Conservation (phyloP, 2,113 vertebrate species). For the Menidia beryllina region DNA sequence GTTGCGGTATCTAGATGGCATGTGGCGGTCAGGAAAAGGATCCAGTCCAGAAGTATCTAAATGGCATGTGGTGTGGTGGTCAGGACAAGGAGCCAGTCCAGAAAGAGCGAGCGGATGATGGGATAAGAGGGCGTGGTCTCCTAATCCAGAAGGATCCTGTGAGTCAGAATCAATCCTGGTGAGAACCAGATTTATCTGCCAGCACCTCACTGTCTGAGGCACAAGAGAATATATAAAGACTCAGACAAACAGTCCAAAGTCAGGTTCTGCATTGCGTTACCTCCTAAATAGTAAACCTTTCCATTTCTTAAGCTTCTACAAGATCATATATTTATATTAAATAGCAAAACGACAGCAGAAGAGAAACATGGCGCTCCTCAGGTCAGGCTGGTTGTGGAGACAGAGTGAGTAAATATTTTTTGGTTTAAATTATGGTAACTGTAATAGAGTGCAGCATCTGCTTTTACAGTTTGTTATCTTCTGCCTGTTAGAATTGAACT, state of each 20-base stretch:
- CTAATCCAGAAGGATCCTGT: constrained; percentile 79
- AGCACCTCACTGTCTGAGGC: background rate
- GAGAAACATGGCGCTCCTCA: constrained; percentile 88
- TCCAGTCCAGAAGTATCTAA: background rate
- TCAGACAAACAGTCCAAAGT: background rate
- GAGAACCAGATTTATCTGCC: constrained; percentile 53
- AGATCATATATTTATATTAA: background rate
- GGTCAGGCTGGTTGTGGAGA: constrained; percentile 95
- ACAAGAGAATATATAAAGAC: constrained; percentile 22
- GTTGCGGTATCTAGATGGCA: background rate
- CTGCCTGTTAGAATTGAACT: background rate
- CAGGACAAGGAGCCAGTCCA: background rate
- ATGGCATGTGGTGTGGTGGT: background rate
- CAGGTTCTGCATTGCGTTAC: background rate
- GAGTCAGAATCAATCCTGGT: constrained; percentile 46
- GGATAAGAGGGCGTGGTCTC: constrained; percentile 19
- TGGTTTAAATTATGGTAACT: background rate
- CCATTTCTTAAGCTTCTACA: background rate
- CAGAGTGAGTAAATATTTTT: constrained; percentile 84
- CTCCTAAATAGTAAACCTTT: background rate
- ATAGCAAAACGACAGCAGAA: background rate
- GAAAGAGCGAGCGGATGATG: background rate
- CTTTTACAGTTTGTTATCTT: background rate
- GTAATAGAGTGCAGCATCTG: background rate
- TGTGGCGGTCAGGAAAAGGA: background rate